Evolutionary conservation across 2,113 vertebrate species (phyloP).

Genomic region (Elgaria multicarinata): DNA sequence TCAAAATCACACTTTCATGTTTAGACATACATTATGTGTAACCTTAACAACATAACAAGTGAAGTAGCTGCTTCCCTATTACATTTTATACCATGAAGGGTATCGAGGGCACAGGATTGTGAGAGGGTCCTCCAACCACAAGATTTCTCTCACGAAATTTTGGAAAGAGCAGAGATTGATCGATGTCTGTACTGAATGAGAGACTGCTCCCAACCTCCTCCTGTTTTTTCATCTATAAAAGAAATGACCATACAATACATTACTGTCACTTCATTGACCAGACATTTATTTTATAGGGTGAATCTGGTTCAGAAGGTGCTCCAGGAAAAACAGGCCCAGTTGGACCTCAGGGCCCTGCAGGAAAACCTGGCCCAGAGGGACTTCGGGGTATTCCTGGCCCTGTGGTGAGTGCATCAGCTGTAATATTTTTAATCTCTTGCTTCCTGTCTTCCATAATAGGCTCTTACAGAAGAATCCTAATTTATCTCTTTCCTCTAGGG

Average conservation of each 20-base stretch:
- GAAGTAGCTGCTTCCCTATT: not conserved
- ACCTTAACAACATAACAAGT: not conserved
- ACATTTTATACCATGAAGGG: not conserved
- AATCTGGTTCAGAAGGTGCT: slow-evolving; percentile 92
- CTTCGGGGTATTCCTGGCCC: slow-evolving; percentile 95
- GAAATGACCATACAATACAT: not conserved
- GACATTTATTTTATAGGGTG: slow-evolving; percentile 80
- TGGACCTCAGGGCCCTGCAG: slow-evolving; percentile 92
- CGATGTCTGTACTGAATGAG: rapidly evolving
- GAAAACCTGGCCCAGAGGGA: slow-evolving; percentile 95
- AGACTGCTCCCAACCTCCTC: not conserved
- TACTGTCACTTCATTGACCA: slow-evolving; percentile 5
- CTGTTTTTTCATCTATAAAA: not conserved
- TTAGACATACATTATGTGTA: not conserved
- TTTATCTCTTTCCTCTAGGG: slow-evolving; percentile 79
- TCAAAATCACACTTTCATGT: not conserved
- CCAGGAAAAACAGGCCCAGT: slow-evolving; percentile 96
- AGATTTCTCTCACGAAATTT: too few species aligned
- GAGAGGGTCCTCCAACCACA: too few species aligned
- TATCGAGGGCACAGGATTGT: not conserved
- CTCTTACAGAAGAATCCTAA: slow-evolving; percentile 19
- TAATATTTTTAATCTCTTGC: not conserved
- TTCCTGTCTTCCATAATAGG: not conserved
- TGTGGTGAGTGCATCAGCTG: slow-evolving; percentile 81
- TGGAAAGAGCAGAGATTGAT: not conserved